Conservation (phyloP, 1,140 invertebrate genomes). For the Oncopodura yosiiana region DNA sequence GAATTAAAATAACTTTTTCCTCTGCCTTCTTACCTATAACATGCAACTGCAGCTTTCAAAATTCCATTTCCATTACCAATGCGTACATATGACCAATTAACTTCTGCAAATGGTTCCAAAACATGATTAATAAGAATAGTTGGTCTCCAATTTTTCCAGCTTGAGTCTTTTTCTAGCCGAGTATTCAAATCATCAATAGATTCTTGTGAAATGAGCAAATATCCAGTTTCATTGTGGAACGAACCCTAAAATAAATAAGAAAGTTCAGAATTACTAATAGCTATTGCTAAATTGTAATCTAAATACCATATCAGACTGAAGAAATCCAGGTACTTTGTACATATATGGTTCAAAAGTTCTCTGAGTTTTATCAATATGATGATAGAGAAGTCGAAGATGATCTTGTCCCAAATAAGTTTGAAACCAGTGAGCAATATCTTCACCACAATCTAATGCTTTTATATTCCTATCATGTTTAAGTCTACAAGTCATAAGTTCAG, state of each 20-base stretch:
- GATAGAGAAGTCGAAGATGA: conserved; percentile 36
- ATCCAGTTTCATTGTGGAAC: conserved; percentile 37
- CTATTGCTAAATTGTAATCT: background rate
- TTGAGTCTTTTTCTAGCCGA: conserved; percentile 34
- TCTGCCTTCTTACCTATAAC: background rate
- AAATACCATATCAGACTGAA: conserved; percentile 15
- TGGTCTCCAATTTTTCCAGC: conserved; percentile 31
- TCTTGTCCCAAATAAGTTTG: conserved; percentile 33
- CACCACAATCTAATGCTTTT: conserved; percentile 39
- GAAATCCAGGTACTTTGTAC: conserved; percentile 16
- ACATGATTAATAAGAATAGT: conserved; percentile 26
- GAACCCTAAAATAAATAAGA: conserved; percentile 30
- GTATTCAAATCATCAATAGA: conserved; percentile 38
- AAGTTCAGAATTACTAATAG: background rate
- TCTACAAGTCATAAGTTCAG: too few relatives aligned
- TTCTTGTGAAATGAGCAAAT: conserved; percentile 36
- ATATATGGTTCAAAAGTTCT: conserved; percentile 33
- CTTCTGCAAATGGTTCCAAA: conserved; percentile 26
- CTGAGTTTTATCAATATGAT: conserved; percentile 33
- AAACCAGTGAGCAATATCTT: conserved; percentile 38
- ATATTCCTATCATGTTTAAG: conserved; percentile 21
- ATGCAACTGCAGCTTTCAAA: conserved; percentile 1
- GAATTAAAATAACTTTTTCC: background rate
- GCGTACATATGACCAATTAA: conserved; percentile 31
- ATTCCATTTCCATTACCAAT: conserved; percentile 28